Evolutionary conservation across 2,888 invertebrate genomes (phyloP), one percentile per base, ranked within the genome.

Genomic region (Steinernema hermaphroditum): DNA sequence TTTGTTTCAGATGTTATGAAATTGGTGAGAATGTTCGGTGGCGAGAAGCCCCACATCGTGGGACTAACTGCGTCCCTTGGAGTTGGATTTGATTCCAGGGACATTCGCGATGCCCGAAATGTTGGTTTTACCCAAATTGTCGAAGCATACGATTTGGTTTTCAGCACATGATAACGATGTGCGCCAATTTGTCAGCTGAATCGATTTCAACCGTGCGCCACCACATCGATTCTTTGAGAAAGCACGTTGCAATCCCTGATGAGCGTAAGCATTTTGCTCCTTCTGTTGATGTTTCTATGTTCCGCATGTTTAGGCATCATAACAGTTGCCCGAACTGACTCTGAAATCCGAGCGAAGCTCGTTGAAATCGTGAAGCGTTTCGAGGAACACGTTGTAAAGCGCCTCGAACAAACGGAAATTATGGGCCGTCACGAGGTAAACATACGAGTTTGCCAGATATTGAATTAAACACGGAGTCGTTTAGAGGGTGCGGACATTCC

Each of bases 171-270:
- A 32, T 49, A 37, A 9, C 22, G 22, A 24, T 71, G 34, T 71
- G 71, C 57, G 71, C 54, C 32, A 41, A 44, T 22, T 22, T 71
- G 57, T 16, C 50, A 9, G 50, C 54, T 9, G 4, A 27, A 4
- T 29, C 27, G 2, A 44, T 71, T n/a, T 22, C 49, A n/a, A 54
- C 71, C 2, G 57, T 71, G 16, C 71, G 37, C 8, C 9, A 32
- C 9, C 68, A 75, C 16, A 16, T 71, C 9, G 72, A 76, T n/a
- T 71, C 75, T 32, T 62, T 78, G 44, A 34, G 54, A 19, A 37
- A 69, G 1, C 34, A 80, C 50, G 77, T 79, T 29, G 43, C 54
- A 12, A 71, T 73, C 22, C 79, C 79, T 22, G 74, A 71, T 49
- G 79, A 79, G 41, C 68, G 79, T 79, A 43, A 16, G 54, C 54